phyloP scores from a whole-genome alignment of 1,140 invertebrate species.

The Tetraneura akinire region DNA sequence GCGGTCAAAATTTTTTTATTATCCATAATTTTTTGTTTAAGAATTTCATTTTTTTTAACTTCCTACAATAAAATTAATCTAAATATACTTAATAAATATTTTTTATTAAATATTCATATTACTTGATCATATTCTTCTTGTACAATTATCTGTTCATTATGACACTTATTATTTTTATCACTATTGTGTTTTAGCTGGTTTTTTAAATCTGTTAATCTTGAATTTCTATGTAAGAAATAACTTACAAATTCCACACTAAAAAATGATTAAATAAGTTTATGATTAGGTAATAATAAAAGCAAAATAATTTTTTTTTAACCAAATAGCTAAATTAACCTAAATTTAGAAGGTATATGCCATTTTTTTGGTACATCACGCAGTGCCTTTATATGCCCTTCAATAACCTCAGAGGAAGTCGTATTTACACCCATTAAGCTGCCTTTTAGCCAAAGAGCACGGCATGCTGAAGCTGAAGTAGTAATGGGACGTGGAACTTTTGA shows the following conservation, averaged over 20 bases:
- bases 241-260: constrained; percentile 89
- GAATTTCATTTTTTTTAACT: constrained; percentile 64
- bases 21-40: constrained; percentile 58
- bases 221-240: constrained; percentile 86
- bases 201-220: constrained; percentile 75
- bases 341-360: constrained; percentile 90
- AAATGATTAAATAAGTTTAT: constrained; percentile 7
- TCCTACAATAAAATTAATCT: constrained; percentile 58
- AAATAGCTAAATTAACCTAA: constrained; percentile 58
- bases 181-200: constrained; percentile 73
- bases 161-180: constrained; percentile 71
- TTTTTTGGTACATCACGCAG: constrained; percentile 85
- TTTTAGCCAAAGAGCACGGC: constrained; percentile 79
- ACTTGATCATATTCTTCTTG: constrained; percentile 78
- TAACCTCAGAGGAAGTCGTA: constrained; percentile 73
- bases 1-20: constrained; percentile 63
- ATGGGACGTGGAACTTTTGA: constrained; percentile 90
- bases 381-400: constrained; percentile 76
- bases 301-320: background rate
- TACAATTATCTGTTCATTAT: constrained; percentile 72
- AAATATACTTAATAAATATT: background rate
- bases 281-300: background rate
- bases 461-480: constrained; percentile 86
- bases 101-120: background rate
- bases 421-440: constrained; percentile 89